Percentiles rank a stretch among this genome's conserved stretches.
Conservation (phyloP, 1,140 invertebrate species). For the Apis dorsata region DNA sequence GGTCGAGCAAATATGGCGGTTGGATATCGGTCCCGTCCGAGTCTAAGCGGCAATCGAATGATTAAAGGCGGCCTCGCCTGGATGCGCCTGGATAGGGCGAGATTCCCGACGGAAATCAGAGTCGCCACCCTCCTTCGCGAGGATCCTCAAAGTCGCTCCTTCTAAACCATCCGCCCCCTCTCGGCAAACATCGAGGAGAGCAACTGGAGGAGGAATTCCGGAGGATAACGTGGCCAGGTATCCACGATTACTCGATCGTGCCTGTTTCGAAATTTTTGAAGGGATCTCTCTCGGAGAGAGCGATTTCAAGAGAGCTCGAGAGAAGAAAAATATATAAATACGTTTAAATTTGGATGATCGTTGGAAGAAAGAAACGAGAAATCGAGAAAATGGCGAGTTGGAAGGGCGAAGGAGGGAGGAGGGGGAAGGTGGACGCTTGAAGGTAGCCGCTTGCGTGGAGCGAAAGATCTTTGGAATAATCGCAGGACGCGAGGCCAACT, state of each 20-base stretch:
- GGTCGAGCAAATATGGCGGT: conserved; percentile 53
- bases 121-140: conserved; percentile 62
- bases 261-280: no score
- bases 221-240: conserved; percentile 47
- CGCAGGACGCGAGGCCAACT: not conserved
- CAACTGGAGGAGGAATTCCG: conserved; percentile 64
- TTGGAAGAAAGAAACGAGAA: no score
- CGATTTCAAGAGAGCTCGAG: no score
- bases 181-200: conserved; percentile 73
- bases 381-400: no score
- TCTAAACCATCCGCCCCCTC: conserved; percentile 75
- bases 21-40: conserved; percentile 50
- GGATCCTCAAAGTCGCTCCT: conserved; percentile 67
- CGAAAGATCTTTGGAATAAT: not conserved
- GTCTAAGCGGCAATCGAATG: conserved; percentile 77
- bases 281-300: no score
- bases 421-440: not conserved
- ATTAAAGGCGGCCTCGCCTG: conserved; percentile 76
- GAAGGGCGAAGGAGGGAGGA: no score
- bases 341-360: no score
- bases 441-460: not conserved
- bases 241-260: not conserved
- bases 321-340: no score
- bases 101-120: conserved; percentile 78
- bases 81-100: conserved; percentile 66